Evolutionary conservation across 1,140 invertebrate species (phyloP), one percentile per base, ranked within the genome.

Genomic region (Bombyx mandarina): DNA sequence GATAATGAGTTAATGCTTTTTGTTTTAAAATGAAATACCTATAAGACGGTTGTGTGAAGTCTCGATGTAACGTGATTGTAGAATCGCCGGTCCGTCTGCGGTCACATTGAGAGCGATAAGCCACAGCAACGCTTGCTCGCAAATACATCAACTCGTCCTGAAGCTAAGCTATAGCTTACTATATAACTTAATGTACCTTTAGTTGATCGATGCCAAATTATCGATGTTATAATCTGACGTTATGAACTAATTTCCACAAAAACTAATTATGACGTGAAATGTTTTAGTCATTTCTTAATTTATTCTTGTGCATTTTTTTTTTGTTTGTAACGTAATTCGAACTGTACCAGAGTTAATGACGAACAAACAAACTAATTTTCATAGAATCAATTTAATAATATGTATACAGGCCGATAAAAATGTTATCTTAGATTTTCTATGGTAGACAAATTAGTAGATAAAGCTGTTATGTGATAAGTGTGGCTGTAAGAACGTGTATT

Each of bases 391-490:
- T 74, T 81, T 80, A 75, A 72, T 75, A 77, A 71, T 70, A 75
- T 81, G 66, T 79, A 81, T 73, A 75, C 75, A 72, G 67, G 69
- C 77, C 75, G 72, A 79, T 76, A 82, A 70, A n/a, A 54, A 22
- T 44, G 65, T 78, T 82, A 78, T 78, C 69, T 76, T 87, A 87
- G 84, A 85, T 87, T 87, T 87, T 87, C 81, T 87, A 87, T 82
- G 61, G 65, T 83, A 85, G 76, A 79, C 67, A 66, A 73, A 78
- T 62, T 78, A 77, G 72, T 75, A 74, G 71, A 62, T 82, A 71
- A 67, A 79, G 71, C 71, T 82, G 74, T 84, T 77, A 77, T 86
- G 82, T 85, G 82, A 84, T 85, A 87, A 87, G 79, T 75, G 80
- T 79, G 84, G 82, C 82, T 87, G 84, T 85, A 82, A 79, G 71